Evolutionary conservation across 1,140 invertebrate genomes (phyloP), one percentile per base, ranked within the genome.

Genomic region (Laupala kohalensis): DNA sequence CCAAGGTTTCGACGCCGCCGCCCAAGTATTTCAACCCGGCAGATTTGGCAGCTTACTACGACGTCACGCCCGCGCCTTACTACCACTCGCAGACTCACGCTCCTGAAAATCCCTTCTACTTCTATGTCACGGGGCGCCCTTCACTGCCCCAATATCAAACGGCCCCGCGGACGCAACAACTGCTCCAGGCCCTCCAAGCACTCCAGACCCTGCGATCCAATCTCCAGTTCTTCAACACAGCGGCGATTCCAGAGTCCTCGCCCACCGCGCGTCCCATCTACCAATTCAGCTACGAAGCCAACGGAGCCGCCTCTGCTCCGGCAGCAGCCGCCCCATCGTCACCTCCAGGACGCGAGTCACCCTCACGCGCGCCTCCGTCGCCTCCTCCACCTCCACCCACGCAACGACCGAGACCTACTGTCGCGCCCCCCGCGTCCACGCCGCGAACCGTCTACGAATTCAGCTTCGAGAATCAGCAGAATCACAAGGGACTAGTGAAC

Each of bases 371-470:
- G 19, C 23, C 19, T 23, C 67, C 25, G 89, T 87, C 0, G 81
- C 84, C 0, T 88, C 86, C 75, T 87, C 89, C 5, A 78, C 85
- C 25, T 83, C 87, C 72, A 84, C 84, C 2, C 90, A 87, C 74
- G 90, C 89, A 76, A 90, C 89, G 0, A 88, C 88, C 76, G 88
- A 89, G 71, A 89, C 91, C 64, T 87, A 89, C 73, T 83, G 83
- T 37, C 83, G 88, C 28, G 80, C 90, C 53, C 89, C 91, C 73
- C 89, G 90, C 68, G 90, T 91, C 74, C 89, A 88, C 26, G 84
- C 88, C 72, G 13, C 25, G 53, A 23, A 70, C 69, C 24, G 69
- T 70, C 12, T 70, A 70, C 29, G 69, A 70, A 37, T 71, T 64
- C 53, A 71, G 70, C 26, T 71, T 71, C 53, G 23, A 71, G 26